Evolutionary conservation across 2,113 vertebrate species (phyloP).

Genomic region (Hydrolagus affinis): DNA sequence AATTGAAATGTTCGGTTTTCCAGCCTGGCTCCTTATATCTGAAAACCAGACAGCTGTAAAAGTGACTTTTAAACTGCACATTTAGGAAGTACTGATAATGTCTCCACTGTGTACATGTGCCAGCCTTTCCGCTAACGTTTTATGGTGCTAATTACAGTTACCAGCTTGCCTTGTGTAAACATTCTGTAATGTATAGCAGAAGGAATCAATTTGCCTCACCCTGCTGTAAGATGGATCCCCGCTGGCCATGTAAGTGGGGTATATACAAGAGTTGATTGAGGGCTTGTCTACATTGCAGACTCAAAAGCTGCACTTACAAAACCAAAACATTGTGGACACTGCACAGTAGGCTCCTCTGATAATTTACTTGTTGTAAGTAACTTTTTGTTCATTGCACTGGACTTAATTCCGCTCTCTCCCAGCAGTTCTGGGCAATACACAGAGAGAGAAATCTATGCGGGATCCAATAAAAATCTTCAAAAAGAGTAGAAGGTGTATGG

Average conservation of each 20-base stretch:
- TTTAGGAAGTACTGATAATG: not conserved
- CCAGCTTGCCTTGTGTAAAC: not conserved
- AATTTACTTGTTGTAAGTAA: too few species aligned
- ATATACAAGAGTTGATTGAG: not conserved
- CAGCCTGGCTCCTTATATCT: not conserved
- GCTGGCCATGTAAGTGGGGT: not conserved
- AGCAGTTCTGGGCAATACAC: too few species aligned
- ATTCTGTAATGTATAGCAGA: not conserved
- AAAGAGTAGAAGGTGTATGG: too few species aligned
- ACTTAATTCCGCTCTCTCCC: not conserved
- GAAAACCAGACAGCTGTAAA: not conserved
- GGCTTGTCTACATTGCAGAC: not conserved
- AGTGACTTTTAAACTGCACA: not conserved
- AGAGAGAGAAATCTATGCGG: too few species aligned
- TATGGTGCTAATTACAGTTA: conserved; percentile 5
- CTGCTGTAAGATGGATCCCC: not conserved
- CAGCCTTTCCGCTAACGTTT: not conserved
- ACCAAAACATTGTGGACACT: not conserved
- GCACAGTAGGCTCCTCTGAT: not conserved
- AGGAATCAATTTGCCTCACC: conserved; percentile 2
- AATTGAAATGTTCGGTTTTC: not conserved
- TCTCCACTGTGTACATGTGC: not conserved
- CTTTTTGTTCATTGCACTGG: not conserved
- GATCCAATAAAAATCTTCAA: too few species aligned
- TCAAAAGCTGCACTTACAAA: not conserved